Base-by-base conservation (phyloP, 2,797 vertebrate species). In the Nyctalus aviator region DNA sequence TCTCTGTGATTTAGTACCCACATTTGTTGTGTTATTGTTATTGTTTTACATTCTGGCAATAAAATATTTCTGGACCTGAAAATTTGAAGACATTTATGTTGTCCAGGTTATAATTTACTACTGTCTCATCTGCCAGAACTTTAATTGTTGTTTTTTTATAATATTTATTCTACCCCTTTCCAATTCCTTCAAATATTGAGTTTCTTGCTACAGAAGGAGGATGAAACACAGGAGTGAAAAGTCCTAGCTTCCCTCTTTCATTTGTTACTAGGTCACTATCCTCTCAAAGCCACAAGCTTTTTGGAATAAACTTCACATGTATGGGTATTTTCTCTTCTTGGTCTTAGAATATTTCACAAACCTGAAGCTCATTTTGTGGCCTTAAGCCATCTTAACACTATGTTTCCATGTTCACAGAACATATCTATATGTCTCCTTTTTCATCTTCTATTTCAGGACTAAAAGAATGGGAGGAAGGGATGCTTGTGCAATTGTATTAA, bases 101-200 rank as follows among this genome's bases (percentile, higher is more conserved):
- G 32, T 48, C n/a, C 46, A 92, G 57, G 90, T 95, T 90, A 81
- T 95, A 96, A 97, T 94, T 95, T 96, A 94, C 62, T 64, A 84
- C 41, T 1, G 46, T 27, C 46, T 92, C 89, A 94, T 66, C 73
- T 96, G 82, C 55, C 78, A 90, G 88, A 90, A 89, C 64, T 57
- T 86, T 95, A 97, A 94, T 90, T 97, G 46, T 44, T 44, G 44
- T 44, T 44, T 89, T 96, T 94, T 88, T 88, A 68, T 85, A 90
- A 9, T 97, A 94, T 95, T 96, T 96, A 88, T 90, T 30, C 46
- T 95, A 69, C 18, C 21, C 27, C 35, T 89, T 95, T 93, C 76
- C 93, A 62, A 44, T 21, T 62, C 57, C 59, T 30, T 21, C 5
- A 27, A 90, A 92, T 57, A 93, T 95, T 91, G 87, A 95, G 55